Base-by-base conservation (phyloP, 2,888 invertebrate genomes). In the Eilema griseolum region DNA sequence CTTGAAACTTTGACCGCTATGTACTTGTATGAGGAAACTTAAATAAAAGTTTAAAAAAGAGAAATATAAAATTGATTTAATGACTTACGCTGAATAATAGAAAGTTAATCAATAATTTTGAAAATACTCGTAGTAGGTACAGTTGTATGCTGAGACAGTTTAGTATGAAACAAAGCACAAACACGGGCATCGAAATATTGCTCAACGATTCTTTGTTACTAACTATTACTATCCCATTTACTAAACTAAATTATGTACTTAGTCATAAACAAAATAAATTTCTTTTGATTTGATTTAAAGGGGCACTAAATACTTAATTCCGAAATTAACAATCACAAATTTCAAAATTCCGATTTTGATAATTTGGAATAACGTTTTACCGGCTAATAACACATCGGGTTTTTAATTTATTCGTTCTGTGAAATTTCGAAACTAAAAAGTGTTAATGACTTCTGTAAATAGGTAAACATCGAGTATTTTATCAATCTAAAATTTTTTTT, bases 131-230 rank as follows among this genome's bases (percentile, higher is more conserved):
- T n/a, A 28, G 28, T 28, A 28, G 28, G 31, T 3, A 33, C 4
- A 7, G 31, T 33, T 33, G 31, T 41, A 61, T 14, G 46, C 26
- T 57, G 59, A 37, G 56, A 65, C 33, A 46, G 23, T 37, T 37
- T 61, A 46, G 14, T 26, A 60, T 67, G 24, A 70, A 61, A 77
- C 72, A 77, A 79, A 72, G 60, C 66, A 76, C 60, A 79, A 78
- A 76, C 61, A 61, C 28, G n/a, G 28, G 16, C 66, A 11, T 28
- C 37, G 10, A 61, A 60, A 63, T 26, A 69, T 81, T 78, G 68
- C 72, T 16, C n/a, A 72, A 80, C 3, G 33, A 56, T 63, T 59
- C 66, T 71, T 74, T 78, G 72, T 75, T 60, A 64, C 12, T 64
- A 67, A 31, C 69, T 41, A 78, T 75, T 75, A 71, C 73, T 76